Evolutionary conservation across 2,888 invertebrate genomes (phyloP), one percentile per base, ranked within the genome.

Genomic region (Erebia palarica): DNA sequence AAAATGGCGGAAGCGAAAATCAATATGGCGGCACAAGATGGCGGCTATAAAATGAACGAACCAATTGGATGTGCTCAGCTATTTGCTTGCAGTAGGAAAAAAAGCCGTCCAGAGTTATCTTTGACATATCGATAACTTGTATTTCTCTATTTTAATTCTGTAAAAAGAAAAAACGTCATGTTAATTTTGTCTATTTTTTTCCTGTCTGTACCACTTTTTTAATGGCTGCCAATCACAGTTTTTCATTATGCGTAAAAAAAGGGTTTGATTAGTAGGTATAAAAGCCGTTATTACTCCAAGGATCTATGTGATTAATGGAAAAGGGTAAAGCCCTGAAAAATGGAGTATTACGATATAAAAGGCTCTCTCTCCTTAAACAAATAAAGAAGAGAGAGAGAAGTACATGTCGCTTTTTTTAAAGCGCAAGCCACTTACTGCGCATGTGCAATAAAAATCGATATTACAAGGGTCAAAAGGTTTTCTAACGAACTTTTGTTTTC

Each of bases 31-130:
- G 74, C 78, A 79, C 82, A 85, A 85, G 77, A 87, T 87, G 86
- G 86, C 83, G 81, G 80, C 82, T 81, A 80, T 70, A 72, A 79
- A 83, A 77, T 83, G 84, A 86, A 94, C 94, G 85, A 92, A 94
- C 94, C 93, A 93, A 88, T 84, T 93, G 94, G 84, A 94, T 92
- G 85, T 94, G 93, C 74, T 93, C 94, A 81, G 93, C 94, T 82
- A 94, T 92, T 89, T 92, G 92, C 90, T 94, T 94, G 93, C 94
- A 94, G 92, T 93, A 93, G 81, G 92, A 91, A 89, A 91, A 93
- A 90, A 94, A 93, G 86, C 93, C 91, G 88, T 93, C 94, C 90
- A 93, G 83, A 79, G 89, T 91, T 82, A 92, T 86, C 86, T 93
- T 94, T 83, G 94, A 93, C 92, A 93, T 92, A 83, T 84, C 76